Conservation (phyloP, 2,797 vertebrate species). For the Muscicapa comitata region DNA sequence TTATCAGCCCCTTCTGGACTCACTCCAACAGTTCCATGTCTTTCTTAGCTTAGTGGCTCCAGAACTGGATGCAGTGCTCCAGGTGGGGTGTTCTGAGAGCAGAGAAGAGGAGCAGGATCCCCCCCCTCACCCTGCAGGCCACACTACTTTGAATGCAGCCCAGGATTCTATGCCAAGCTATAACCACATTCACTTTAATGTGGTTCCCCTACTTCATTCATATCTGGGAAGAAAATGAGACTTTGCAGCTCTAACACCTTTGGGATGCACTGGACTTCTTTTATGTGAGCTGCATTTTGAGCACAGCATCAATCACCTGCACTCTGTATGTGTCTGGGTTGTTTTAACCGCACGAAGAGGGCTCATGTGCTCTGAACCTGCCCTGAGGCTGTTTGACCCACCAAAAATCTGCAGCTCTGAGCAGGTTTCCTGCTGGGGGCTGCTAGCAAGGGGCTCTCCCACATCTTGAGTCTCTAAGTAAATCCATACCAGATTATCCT, state of each 20-base stretch:
- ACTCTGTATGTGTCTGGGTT: neutral
- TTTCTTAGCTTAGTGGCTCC: neutral
- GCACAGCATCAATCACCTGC: neutral
- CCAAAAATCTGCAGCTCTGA: neutral
- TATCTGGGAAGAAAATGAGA: neutral
- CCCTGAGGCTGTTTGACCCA: neutral
- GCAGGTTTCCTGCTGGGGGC: neutral
- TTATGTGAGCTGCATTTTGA: neutral
- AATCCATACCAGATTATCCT: neutral
- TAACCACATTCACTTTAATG: neutral
- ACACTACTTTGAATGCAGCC: accelerated
- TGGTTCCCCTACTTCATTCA: neutral
- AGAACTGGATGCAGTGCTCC: neutral
- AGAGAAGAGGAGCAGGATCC: neutral
- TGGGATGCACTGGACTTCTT: neutral
- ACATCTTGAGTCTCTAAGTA: neutral
- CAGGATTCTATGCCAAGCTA: neutral
- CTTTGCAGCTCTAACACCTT: neutral
- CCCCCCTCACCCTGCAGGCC: neutral
- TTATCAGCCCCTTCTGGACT: neutral
- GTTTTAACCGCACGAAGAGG: accelerated
- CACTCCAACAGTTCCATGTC: neutral
- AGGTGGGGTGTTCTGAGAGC: accelerated
- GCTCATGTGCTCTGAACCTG: accelerated
- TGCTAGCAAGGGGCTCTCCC: neutral